phyloP scores from a whole-genome alignment of 1,140 invertebrate species.

The Listronotus bonariensis region DNA sequence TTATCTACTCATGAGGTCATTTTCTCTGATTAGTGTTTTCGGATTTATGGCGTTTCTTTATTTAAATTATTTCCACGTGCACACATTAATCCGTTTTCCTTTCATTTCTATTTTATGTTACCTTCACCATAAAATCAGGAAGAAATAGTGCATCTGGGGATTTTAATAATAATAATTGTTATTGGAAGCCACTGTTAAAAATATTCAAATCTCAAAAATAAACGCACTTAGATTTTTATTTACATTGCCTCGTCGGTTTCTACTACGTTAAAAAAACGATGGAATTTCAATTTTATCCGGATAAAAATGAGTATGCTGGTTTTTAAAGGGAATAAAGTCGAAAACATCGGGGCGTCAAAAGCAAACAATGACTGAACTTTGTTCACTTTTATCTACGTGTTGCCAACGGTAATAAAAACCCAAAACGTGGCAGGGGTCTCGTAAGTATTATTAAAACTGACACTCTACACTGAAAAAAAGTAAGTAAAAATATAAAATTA shows the following conservation, averaged over 20 bases:
- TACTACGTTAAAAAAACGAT: not conserved
- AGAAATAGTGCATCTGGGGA: too few relatives aligned
- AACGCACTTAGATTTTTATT: not conserved
- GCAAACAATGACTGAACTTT: conserved; percentile 19
- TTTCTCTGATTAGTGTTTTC: too few relatives aligned
- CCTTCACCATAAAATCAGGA: too few relatives aligned
- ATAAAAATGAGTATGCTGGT: conserved; percentile 7
- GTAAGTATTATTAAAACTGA: not conserved
- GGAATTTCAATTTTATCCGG: conserved; percentile 10
- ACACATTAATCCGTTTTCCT: too few relatives aligned
- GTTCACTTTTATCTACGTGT: conserved; percentile 13
- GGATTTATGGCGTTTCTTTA: too few relatives aligned
- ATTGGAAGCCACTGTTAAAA: too few relatives aligned
- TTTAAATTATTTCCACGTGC: too few relatives aligned
- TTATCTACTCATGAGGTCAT: too few relatives aligned
- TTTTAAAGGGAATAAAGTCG: conserved; percentile 5
- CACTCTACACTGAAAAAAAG: not conserved
- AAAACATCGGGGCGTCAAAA: conserved; percentile 16
- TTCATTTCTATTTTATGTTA: too few relatives aligned
- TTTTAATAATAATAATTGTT: too few relatives aligned
- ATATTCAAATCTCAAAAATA: not conserved
- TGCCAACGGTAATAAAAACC: conserved; percentile 15
- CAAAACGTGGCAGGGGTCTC: not conserved
- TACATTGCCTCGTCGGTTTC: not conserved
- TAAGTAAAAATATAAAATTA: not conserved